phyloP scores from a whole-genome alignment of 2,888 invertebrate species.

The Microchrysa polita region DNA sequence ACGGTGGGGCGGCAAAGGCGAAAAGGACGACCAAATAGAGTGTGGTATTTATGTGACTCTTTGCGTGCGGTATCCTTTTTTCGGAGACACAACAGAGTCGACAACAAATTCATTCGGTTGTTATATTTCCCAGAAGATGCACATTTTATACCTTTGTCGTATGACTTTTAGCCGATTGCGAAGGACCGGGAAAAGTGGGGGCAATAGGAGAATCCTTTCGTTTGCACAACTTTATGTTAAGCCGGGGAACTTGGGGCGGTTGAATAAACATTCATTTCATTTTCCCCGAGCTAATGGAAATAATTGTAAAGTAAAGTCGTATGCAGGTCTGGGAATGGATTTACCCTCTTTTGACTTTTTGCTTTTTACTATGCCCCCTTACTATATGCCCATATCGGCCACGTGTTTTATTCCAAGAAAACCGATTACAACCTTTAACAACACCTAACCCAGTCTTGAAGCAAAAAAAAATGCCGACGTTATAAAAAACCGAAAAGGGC shows the following conservation, averaged over 20 bases:
- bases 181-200: not conserved
- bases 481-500: too few relatives aligned
- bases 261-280: not conserved
- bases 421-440: too few relatives aligned
- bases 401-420: too few relatives aligned
- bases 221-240: not conserved
- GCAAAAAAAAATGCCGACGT: too few relatives aligned
- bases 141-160: constrained; percentile 7
- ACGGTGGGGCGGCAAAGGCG: too few relatives aligned
- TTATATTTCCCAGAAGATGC: constrained; percentile 30
- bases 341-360: too few relatives aligned
- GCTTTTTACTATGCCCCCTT: too few relatives aligned
- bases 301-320: not conserved
- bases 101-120: constrained; percentile 18
- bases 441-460: too few relatives aligned
- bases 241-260: not conserved
- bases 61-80: constrained; percentile 34
- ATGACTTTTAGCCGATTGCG: not conserved
- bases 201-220: not conserved
- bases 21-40: not conserved
- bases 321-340: too few relatives aligned
- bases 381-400: too few relatives aligned
- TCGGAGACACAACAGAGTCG: not conserved
- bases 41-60: constrained; percentile 13
- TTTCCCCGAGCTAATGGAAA: constrained; percentile 7